These are phyloP conservation scores for Manis javanica DNA, from an alignment of 2,797 vertebrate genomes.

Conservation along the genomic window DNA sequence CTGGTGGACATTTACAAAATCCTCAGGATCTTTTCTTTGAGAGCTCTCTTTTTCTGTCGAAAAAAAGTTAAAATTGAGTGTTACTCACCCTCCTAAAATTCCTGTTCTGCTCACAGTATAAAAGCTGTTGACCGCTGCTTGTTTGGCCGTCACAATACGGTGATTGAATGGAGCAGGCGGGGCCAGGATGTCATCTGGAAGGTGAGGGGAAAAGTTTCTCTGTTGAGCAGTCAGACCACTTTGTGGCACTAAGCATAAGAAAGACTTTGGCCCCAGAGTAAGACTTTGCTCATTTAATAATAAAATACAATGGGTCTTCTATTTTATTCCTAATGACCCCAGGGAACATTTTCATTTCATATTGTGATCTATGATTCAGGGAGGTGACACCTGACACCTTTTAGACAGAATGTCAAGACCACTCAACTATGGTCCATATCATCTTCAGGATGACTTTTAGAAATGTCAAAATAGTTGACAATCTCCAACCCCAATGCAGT, in stretches of 20 bases:
- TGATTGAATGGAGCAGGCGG: slow-evolving; percentile 95
- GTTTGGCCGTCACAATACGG: slow-evolving; percentile 94
- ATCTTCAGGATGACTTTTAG: neutral
- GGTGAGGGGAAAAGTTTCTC: slow-evolving; percentile 55
- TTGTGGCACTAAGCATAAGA: neutral
- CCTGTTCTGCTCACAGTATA: slow-evolving; percentile 93
- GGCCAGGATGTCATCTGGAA: slow-evolving; percentile 89
- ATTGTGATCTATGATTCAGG: neutral
- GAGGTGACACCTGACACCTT: neutral
- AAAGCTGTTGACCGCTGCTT: slow-evolving; percentile 89
- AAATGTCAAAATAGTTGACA: neutral
- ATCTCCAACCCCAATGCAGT: neutral
- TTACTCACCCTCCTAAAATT: slow-evolving; percentile 95
- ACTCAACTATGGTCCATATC: neutral
- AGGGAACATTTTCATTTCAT: neutral
- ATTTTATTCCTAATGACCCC: neutral
- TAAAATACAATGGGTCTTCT: neutral
- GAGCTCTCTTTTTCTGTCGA: neutral
- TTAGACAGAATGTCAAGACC: neutral
- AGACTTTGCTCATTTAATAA: slow-evolving; percentile 47
- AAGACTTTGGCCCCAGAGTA: neutral
- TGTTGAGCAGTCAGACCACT: slow-evolving; percentile 17
- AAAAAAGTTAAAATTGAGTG: neutral
- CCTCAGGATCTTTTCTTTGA: neutral
- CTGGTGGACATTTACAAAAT: neutral